Evolutionary conservation across 1,140 invertebrate species (phyloP), one percentile per base, ranked within the genome.

Genomic region (Tetragnatha versicolor): DNA sequence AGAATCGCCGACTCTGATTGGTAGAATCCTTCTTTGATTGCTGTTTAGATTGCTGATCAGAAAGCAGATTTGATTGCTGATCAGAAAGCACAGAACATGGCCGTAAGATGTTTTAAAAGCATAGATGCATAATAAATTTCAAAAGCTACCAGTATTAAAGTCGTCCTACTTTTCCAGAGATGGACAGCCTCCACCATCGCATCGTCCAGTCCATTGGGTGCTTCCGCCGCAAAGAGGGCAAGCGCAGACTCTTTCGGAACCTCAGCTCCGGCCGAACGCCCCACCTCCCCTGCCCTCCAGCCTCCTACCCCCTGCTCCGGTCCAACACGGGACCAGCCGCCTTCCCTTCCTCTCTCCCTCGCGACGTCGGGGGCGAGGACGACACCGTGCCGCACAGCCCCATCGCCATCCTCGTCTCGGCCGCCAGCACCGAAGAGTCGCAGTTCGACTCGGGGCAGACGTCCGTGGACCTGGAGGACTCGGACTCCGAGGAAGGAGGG

Each of bases 171-270:
- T 20, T 63, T 63, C 1, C 60, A 75, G 72, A 75, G 51, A 75
- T 75, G 51, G 55, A 63, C 29, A 63, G 51, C 10, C 27, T 75
- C n/a, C 37, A 75, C 20, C 27, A 75, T 12, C 22, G 72, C 27
- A 75, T 75, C 22, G 25, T 75, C 3, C 72, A 75, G 58, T 75
- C 72, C 12, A 75, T 75, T 25, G 72, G 72, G 17, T 63, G 72
- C 20, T 75, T 75, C 58, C 31, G 55, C 9, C 33, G 72, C 22
- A 75, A 75, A 37, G 72, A 75, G 39, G 60, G 72, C 12, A 75
- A 75, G 22, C 20, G 72, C 17, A 2, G 72, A 63, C 58, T 75
- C 22, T 75, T 75, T 20, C 33, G 72, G 0, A 75, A 75, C 37
- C n/a, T 75, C 3, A 75, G 72, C 31, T 63, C 51, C 25, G 72